Percentiles rank a stretch among this genome's conserved stretches.
Conservation (phyloP, 2,888 invertebrate genomes). For the Ctenicera cuprea region DNA sequence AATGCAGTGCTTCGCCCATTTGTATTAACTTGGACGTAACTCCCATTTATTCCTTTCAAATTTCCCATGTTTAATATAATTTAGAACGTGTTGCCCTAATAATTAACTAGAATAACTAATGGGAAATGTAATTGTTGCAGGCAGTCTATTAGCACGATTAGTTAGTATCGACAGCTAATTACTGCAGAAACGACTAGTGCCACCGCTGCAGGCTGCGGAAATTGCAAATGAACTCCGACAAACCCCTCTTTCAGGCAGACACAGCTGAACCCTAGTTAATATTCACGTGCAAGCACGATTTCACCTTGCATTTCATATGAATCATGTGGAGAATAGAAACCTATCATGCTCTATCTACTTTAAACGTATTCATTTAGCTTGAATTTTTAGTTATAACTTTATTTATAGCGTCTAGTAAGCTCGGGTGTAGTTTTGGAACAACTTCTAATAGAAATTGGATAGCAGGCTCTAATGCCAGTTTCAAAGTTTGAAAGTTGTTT, state of each 20-base stretch:
- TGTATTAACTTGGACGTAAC: no score
- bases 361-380: no score
- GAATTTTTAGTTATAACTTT: no score
- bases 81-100: neutral
- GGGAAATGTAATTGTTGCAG: slow-evolving; percentile 36
- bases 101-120: slow-evolving; percentile 19
- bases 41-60: no score
- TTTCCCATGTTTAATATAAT: no score
- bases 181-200: slow-evolving; percentile 41
- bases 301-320: neutral
- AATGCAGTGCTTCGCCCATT: no score
- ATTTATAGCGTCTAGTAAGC: no score
- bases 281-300: slow-evolving; percentile 4
- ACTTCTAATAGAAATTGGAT: no score
- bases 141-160: slow-evolving; percentile 26
- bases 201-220: slow-evolving; percentile 44
- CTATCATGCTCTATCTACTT: no score
- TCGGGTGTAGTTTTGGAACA: no score
- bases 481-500: no score
- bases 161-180: slow-evolving; percentile 50
- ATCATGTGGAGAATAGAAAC: neutral
- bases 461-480: no score
- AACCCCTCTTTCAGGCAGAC: neutral
- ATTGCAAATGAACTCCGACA: slow-evolving; percentile 46
- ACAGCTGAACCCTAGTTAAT: neutral